A percentile compares a stretch with the other conserved stretches of the same genome.
phyloP scores from a whole-genome alignment of 2,888 invertebrate species.

The Drosophila aldrichi region DNA sequence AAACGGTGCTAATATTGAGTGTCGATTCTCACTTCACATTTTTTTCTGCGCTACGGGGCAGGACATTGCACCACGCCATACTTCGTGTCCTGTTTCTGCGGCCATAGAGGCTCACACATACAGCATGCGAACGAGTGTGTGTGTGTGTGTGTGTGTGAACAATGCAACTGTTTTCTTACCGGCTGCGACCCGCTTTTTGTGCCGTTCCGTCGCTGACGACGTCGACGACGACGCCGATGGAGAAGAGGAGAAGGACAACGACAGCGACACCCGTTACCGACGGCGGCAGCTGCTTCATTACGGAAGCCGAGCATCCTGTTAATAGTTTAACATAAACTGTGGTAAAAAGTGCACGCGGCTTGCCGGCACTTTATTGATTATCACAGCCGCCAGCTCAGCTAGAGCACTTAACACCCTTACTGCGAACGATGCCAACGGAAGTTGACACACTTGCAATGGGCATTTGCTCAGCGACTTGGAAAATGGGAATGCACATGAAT shows the following conservation, averaged over 20 bases:
- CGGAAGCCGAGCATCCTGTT: conserved; percentile 76
- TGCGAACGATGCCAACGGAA: conserved; percentile 47
- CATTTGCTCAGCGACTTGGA: conserved; percentile 29
- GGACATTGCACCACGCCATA: conserved; percentile 66
- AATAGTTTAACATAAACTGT: conserved; percentile 81
- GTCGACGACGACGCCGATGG: background rate
- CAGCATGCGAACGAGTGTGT: background rate
- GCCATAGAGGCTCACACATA: background rate
- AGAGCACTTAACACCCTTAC: conserved; percentile 43
- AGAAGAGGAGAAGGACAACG: conserved; percentile 16
- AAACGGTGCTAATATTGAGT: conserved; percentile 79
- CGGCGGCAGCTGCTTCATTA: conserved; percentile 69
- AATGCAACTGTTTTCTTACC: conserved; percentile 58
- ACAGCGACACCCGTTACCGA: conserved; percentile 12
- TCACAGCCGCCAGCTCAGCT: conserved; percentile 27
- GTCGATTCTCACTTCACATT: conserved; percentile 74
- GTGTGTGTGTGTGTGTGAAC: conserved; percentile 36
- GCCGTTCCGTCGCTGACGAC: conserved; percentile 21
- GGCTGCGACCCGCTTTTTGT: conserved; percentile 71
- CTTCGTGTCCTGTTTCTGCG: conserved; percentile 24
- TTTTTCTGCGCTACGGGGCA: conserved; percentile 50
- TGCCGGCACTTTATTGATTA: conserved; percentile 69
- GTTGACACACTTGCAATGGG: conserved; percentile 62
- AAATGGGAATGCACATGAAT: conserved; percentile 6
- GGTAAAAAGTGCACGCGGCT: conserved; percentile 66